Evolutionary conservation across 2,797 vertebrate species (phyloP).

Genomic region (Myotis pilosus): DNA sequence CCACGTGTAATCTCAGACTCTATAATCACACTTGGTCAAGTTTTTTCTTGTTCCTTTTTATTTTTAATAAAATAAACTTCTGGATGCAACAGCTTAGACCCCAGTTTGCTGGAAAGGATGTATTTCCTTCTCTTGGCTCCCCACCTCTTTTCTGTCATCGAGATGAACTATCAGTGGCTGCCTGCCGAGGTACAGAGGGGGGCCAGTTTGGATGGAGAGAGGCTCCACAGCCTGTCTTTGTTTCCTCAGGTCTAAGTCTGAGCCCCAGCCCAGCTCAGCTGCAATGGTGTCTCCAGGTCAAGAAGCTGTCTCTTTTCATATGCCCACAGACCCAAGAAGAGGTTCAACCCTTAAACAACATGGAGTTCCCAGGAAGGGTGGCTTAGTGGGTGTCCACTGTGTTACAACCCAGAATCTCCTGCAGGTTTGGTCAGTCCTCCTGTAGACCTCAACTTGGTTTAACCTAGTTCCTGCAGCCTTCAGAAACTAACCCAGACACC

Average conservation of each 20-base stretch:
- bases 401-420: not conserved
- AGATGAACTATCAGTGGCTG: not conserved
- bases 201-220: not conserved
- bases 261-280: not conserved
- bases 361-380: not conserved
- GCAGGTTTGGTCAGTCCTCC: not conserved
- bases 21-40: not conserved
- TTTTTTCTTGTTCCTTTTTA: not conserved
- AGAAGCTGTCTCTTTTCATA: not conserved
- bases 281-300: not conserved
- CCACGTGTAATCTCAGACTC: not conserved
- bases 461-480: not conserved
- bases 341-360: not conserved
- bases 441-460: not conserved
- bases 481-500: not conserved
- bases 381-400: not conserved
- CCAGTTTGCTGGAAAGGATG: not conserved
- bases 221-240: not conserved
- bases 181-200: not conserved
- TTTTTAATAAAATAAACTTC: constrained; percentile 49
- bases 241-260: not conserved
- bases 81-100: constrained; percentile 14
- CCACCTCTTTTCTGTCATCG: not conserved
- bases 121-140: constrained; percentile 2
- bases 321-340: not conserved